Evolutionary conservation across 2,113 vertebrate genomes (phyloP).

Genomic region (Ictalurus furcatus): DNA sequence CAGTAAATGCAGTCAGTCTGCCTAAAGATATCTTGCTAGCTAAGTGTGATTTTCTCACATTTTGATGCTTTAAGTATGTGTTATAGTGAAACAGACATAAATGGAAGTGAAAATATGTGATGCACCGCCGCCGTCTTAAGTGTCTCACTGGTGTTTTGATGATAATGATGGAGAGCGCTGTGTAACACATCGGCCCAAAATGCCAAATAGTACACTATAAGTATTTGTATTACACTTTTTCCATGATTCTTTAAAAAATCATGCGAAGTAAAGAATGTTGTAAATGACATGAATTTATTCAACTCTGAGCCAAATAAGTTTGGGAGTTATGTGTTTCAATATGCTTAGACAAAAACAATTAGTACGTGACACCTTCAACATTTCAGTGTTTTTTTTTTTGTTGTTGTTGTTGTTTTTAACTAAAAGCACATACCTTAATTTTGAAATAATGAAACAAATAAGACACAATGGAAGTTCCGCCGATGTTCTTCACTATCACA

Average conservation of each 20-base stretch:
- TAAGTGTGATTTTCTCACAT: conserved; percentile 25
- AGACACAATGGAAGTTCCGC: not conserved
- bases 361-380: not conserved
- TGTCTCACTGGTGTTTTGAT: not conserved
- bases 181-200: not conserved
- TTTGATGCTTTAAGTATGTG: conserved; percentile 16
- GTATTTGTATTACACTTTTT: not conserved
- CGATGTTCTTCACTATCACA: not conserved
- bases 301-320: not conserved
- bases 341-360: not conserved
- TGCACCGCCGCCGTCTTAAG: not conserved
- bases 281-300: not conserved
- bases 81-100: conserved; percentile 11
- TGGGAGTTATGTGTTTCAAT: not conserved
- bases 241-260: not conserved
- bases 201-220: not conserved
- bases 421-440: not conserved
- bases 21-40: conserved; percentile 2
- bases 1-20: not conserved
- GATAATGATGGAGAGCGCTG: not conserved
- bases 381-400: no score
- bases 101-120: conserved; percentile 6
- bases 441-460: not conserved
- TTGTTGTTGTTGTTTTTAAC: not conserved
- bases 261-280: not conserved